Evolutionary conservation across 2,113 vertebrate genomes (phyloP), one percentile per base, ranked within the genome.

Genomic region (Gadus chalcogrammus): DNA sequence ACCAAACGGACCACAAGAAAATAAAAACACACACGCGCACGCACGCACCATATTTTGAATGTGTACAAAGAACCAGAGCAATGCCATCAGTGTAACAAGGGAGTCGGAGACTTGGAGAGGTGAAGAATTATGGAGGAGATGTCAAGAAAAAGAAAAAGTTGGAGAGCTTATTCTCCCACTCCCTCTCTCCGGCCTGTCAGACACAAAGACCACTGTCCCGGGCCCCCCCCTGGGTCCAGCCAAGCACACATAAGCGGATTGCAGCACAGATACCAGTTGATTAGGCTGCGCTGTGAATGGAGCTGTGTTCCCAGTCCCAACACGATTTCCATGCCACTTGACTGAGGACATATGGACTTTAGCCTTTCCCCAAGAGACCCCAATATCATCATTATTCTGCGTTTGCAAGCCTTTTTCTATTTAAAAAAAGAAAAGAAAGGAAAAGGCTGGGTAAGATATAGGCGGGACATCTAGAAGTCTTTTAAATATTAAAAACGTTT

Each of bases 271-370:
- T 79, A 83, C 68, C 73, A 77, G 75, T 80, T 85, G 82, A 88
- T 88, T 85, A 82, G 77, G 72, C 72, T 13, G 6, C 66, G 68
- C 70, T 70, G 73, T 83, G 80, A 85, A 82, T 84, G 58, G 65
- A 78, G 74, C 79, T 67, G 20, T 73, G 67, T 85, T 70, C 73
- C 74, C 55, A 56, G 35, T 76, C 82, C 78, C 83, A 80, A 82
- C 65, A 76, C 75, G 75, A 84, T 84, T 88, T 79, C 74, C 82
- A 85, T 80, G 82, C 75, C 80, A 82, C 83, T 87, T 85, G 82
- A 84, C 85, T 81, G 65, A 56, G 66, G 71, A 82, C 82, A 79
- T 69, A 74, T 13, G 35, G 53, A 75, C 69, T 82, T 81, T 79
- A 82, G 74, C 70, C 65, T 73, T 62, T 28, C 13, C 58, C 42